Percentiles rank a stretch among this genome's conserved stretches.
Conservation (phyloP, 2,888 invertebrate species). For the Diplazon laetatorius region DNA sequence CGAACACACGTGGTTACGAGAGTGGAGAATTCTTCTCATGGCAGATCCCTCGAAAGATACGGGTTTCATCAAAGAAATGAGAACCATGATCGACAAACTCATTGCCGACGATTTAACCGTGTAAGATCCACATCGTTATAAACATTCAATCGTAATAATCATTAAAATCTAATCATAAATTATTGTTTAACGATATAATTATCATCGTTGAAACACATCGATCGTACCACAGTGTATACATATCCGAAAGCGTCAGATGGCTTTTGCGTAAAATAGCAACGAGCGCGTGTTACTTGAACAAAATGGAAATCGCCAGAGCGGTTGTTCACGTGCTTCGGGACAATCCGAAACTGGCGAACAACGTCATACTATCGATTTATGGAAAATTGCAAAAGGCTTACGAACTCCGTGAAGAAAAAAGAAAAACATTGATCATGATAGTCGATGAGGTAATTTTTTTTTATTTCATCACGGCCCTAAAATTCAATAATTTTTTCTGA, state of each 20-base stretch:
- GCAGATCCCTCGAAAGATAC: conserved; percentile 84
- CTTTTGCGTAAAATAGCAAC: conserved; percentile 82
- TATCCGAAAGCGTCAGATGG: conserved; percentile 77
- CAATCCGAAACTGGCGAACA: conserved; percentile 74
- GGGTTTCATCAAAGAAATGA: conserved; percentile 82
- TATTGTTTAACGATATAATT: background rate
- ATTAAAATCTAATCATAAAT: too few relatives aligned
- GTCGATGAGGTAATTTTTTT: conserved; percentile 87
- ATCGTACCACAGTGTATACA: conserved; percentile 61
- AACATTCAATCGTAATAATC: conserved; percentile 44
- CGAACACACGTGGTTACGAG: conserved; percentile 86
- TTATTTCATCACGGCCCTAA: too few relatives aligned
- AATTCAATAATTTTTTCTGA: too few relatives aligned
- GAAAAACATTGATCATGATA: conserved; percentile 87
- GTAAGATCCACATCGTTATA: conserved; percentile 62
- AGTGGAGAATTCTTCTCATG: conserved; percentile 86
- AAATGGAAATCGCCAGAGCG: conserved; percentile 81
- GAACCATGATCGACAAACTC: conserved; percentile 83
- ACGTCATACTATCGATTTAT: conserved; percentile 76
- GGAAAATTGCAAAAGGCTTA: conserved; percentile 69
- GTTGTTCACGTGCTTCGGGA: conserved; percentile 80
- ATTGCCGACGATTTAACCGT: conserved; percentile 78
- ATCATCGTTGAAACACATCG: conserved; percentile 65
- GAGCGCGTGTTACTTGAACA: conserved; percentile 78
- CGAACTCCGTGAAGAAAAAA: conserved; percentile 82